Conservation (phyloP, 2,888 invertebrate species). For the Lasiommata megera region DNA sequence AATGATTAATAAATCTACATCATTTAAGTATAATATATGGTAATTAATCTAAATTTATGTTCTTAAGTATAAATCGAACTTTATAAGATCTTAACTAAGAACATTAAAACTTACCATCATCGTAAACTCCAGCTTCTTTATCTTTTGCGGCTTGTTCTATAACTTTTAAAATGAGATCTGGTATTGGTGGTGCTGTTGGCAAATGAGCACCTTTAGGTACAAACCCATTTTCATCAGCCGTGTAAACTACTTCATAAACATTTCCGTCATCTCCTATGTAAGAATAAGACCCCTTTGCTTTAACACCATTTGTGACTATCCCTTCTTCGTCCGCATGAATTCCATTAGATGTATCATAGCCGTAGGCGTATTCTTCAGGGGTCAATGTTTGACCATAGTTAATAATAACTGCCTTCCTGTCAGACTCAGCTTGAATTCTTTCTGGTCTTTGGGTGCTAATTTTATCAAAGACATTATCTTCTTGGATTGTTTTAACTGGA, state of each 20-base stretch:
- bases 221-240: constrained; percentile 70
- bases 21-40: no score
- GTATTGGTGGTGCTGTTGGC: constrained; percentile 66
- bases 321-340: constrained; percentile 65
- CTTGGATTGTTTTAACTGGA: background rate
- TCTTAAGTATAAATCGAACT: background rate
- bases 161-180: constrained; percentile 58
- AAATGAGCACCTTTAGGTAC: constrained; percentile 63
- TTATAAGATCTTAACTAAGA: background rate
- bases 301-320: constrained; percentile 54
- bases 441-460: constrained; percentile 31
- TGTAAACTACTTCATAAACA: constrained; percentile 55
- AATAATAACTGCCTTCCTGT: constrained; percentile 54
- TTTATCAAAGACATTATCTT: background rate
- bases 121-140: constrained; percentile 50
- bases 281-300: constrained; percentile 61
- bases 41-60: no score
- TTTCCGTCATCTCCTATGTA: constrained; percentile 70
- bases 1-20: no score
- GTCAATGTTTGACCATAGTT: constrained; percentile 53
- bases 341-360: constrained; percentile 65
- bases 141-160: constrained; percentile 58
- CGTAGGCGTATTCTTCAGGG: constrained; percentile 58
- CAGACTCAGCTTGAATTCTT: constrained; percentile 50
- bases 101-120: constrained; percentile 54